Evolutionary conservation across 2,797 vertebrate species (phyloP).

Genomic region (Myotis findleyi): DNA sequence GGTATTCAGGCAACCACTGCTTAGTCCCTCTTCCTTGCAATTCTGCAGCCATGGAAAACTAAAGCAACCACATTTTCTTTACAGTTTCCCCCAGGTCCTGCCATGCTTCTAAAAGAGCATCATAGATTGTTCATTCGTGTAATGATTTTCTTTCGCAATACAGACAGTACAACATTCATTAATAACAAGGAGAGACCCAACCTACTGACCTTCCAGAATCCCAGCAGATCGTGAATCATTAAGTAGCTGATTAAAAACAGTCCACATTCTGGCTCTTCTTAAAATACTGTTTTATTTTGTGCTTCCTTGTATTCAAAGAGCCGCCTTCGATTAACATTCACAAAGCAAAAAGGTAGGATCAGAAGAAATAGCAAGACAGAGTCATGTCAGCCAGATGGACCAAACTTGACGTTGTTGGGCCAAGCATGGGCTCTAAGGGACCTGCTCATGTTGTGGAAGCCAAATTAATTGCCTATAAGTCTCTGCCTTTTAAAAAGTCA

Average conservation of each 20-base stretch:
- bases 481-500: constrained; percentile 80
- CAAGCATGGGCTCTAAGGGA: constrained; percentile 55
- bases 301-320: background rate
- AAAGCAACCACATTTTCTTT: background rate
- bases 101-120: background rate
- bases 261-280: background rate
- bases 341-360: constrained; percentile 41
- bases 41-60: background rate
- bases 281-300: constrained; percentile 56
- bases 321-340: background rate
- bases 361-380: background rate
- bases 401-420: constrained; percentile 28
- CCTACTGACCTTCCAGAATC: background rate
- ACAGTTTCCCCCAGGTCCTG: background rate
- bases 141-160: constrained; percentile 6
- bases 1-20: background rate
- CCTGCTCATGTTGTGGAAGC: constrained; percentile 64
- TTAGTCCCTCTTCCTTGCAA: background rate
- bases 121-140: background rate
- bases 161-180: background rate
- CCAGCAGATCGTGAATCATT: background rate
- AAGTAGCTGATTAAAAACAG: background rate
- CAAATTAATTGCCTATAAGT: constrained; percentile 79
- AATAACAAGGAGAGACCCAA: background rate
- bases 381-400: background rate